Percentiles rank a stretch among this genome's conserved stretches.
Conservation (phyloP, 2,113 vertebrate genomes). For the Onychorhynchus coronatus region DNA sequence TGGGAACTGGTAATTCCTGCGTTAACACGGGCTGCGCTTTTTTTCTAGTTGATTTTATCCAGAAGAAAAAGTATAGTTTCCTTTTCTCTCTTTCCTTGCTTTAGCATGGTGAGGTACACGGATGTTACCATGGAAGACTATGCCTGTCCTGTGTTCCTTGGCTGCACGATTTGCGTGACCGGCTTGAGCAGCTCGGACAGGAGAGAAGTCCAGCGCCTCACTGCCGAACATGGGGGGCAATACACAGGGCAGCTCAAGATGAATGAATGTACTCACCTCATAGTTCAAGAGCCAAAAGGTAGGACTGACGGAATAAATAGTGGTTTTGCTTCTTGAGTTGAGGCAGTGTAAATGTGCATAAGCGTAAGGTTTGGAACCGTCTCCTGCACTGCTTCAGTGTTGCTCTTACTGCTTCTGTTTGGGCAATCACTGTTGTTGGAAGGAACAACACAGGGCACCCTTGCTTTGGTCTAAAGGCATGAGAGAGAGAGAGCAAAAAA, state of each 20-base stretch:
- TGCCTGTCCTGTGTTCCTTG: conserved; percentile 86
- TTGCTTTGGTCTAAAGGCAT: background rate
- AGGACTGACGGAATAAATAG: background rate
- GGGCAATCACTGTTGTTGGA: background rate
- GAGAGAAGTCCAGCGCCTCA: conserved; percentile 88
- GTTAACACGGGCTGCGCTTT: background rate
- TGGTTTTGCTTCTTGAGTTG: background rate
- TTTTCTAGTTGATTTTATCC: background rate
- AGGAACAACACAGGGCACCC: background rate
- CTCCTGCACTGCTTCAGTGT: background rate
- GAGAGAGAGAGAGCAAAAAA: background rate
- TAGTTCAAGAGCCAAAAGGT: conserved; percentile 92
- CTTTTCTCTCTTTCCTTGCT: background rate
- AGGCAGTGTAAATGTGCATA: background rate
- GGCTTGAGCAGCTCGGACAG: conserved; percentile 85
- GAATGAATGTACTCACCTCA: conserved; percentile 97
- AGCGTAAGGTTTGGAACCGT: background rate
- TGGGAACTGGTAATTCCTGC: background rate
- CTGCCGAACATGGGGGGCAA: conserved; percentile 83
- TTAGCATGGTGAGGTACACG: conserved; percentile 83
- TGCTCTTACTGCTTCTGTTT: background rate
- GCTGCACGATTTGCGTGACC: conserved; percentile 92
- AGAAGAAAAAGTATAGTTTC: background rate
- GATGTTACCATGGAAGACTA: conserved; percentile 84
- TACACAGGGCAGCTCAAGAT: conserved; percentile 94